phyloP scores from a whole-genome alignment of 2,888 invertebrate genomes.

The Halictus quadricinctus region DNA sequence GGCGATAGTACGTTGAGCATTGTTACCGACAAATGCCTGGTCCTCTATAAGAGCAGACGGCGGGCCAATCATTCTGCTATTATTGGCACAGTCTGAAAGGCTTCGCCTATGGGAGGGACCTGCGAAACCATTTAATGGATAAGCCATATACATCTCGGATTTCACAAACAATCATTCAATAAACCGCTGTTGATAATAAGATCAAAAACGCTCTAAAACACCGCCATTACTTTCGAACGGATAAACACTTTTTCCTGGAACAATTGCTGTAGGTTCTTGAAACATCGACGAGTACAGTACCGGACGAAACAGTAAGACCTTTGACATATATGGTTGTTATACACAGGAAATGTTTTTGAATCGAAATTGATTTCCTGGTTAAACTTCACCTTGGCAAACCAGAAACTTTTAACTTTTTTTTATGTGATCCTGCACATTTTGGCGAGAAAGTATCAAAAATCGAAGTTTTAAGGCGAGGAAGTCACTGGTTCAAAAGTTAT shows the following conservation, averaged over 20 bases:
- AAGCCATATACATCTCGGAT: constrained; percentile 69
- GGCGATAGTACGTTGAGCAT: constrained; percentile 74
- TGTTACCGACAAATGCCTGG: constrained; percentile 75
- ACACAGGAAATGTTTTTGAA: too few species aligned
- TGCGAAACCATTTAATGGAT: constrained; percentile 69
- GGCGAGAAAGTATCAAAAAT: too few species aligned
- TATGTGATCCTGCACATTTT: too few species aligned
- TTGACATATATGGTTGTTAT: too few species aligned
- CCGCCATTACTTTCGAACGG: not conserved
- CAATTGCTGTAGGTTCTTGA: not conserved
- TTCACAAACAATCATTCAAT: constrained; percentile 71
- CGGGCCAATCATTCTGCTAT: constrained; percentile 79
- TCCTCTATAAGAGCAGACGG: constrained; percentile 72
- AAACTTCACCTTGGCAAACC: too few species aligned
- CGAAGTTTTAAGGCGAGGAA: too few species aligned
- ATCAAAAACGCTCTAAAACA: not conserved
- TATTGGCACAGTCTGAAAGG: constrained; percentile 66
- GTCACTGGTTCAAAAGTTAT: too few species aligned
- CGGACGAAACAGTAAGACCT: too few species aligned
- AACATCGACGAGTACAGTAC: too few species aligned
- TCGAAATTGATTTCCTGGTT: too few species aligned
- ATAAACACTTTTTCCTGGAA: not conserved
- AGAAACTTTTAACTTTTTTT: too few species aligned
- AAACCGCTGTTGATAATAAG: constrained; percentile 29
- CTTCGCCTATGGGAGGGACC: constrained; percentile 23